Evolutionary conservation across 2,797 vertebrate genomes (phyloP).

Genomic region (Gephyroberyx darwinii): DNA sequence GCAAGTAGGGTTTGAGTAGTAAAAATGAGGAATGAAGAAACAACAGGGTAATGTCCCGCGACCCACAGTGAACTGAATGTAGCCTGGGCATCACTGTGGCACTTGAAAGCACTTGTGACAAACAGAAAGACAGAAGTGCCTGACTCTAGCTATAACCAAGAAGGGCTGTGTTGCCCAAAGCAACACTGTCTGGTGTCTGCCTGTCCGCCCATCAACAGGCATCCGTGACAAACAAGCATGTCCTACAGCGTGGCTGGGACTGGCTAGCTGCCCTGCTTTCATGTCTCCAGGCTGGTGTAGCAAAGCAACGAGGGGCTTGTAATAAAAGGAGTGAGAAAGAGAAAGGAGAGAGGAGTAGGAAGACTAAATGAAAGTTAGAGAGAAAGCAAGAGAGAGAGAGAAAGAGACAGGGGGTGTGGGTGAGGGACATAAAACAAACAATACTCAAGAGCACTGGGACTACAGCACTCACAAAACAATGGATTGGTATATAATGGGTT

Average conservation of each 20-base stretch:
- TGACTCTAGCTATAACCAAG: constrained; percentile 42
- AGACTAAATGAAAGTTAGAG: constrained; percentile 28
- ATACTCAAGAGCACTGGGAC: constrained; percentile 29
- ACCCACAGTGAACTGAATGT: neutral
- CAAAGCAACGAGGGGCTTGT: neutral
- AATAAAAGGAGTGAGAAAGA: neutral
- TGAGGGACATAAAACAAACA: constrained; percentile 51
- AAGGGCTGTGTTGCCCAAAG: constrained; percentile 64
- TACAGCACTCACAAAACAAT: constrained; percentile 57
- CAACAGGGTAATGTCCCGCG: neutral
- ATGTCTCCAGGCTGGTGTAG: constrained; percentile 37
- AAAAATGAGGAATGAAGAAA: neutral
- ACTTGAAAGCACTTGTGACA: constrained; percentile 60
- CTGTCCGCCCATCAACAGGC: constrained; percentile 54
- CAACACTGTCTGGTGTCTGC: constrained; percentile 58
- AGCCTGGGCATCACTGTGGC: constrained; percentile 39
- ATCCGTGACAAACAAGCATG: constrained; percentile 71
- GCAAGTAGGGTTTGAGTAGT: neutral
- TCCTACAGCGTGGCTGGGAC: constrained; percentile 49
- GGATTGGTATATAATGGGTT: constrained; percentile 68
- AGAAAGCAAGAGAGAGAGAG: constrained; percentile 42
- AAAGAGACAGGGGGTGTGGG: constrained; percentile 28
- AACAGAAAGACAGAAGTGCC: constrained; percentile 57
- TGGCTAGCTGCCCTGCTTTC: constrained; percentile 54
- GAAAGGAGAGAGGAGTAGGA: constrained; percentile 12